These are phyloP conservation scores for Conus canariensis DNA, from an alignment of 2,888 invertebrate genomes.

Conservation along the genomic window DNA sequence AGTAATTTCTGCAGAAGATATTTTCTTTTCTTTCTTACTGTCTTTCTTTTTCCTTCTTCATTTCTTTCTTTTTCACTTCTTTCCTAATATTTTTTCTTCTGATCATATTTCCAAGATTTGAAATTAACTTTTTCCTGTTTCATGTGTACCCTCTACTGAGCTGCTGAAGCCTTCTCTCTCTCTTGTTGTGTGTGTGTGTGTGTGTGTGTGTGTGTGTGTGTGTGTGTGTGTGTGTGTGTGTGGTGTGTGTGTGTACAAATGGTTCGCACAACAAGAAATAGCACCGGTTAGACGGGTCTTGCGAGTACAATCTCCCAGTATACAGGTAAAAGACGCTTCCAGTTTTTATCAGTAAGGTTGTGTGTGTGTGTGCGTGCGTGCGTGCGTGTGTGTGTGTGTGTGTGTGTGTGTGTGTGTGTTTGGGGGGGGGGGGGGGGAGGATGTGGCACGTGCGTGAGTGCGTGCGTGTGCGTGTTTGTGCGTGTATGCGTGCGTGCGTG, in stretches of 20 bases:
- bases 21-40: constrained; percentile 21
- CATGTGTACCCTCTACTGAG: no score
- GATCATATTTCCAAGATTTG: no score
- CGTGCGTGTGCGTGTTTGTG: neutral
- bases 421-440: no score
- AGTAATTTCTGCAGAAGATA: no score
- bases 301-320: no score
- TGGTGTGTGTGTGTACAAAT: no score
- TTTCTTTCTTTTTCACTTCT: constrained; percentile 16
- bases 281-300: no score
- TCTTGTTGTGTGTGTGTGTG: neutral
- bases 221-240: neutral
- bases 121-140: no score
- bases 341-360: neutral
- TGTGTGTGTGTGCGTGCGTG: neutral
- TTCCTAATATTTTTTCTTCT: neutral
- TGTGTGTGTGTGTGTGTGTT: neutral
- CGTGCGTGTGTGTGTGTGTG: no score
- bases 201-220: no score
- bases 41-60: constrained; percentile 42
- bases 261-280: no score
- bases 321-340: neutral
- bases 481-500: neutral
- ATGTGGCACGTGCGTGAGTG: no score
- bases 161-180: neutral